Evolutionary conservation across 2,888 invertebrate species (phyloP), one percentile per base, ranked within the genome.

Genomic region (Drosophila rellima): DNA sequence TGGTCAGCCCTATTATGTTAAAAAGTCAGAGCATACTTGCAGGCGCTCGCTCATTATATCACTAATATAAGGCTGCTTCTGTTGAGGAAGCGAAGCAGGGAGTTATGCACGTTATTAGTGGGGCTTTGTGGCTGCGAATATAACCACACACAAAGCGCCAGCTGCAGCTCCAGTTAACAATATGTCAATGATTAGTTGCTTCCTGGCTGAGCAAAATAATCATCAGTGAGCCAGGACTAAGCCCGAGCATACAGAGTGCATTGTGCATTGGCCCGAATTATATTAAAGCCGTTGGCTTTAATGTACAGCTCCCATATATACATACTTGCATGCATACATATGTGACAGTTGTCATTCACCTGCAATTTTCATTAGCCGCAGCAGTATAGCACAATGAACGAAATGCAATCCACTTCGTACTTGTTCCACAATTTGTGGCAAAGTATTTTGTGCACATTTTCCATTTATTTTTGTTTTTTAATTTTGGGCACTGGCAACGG

Each of bases 301-400:
- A 67, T 56, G n/a, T 18, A 0, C 29, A 44, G 26, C 0, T 26
- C 1, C 7, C 51, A 39, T 39, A n/a, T 23, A n/a, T 5, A 45
- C 13, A 13, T 13, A n/a, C n/a, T n/a, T n/a, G n/a, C n/a, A 2
- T 47, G 40, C 60, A 18, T 59, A 72, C 60, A 23, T 55, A 72
- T 72, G 55, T 47, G 57, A 60, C 50, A 51, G 45, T 51, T 74
- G 61, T 59, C 67, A 42, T 59, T 66, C 66, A 59, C 35, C 69
- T 72, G 80, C 83, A 76, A 80, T 84, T 82, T 79, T 82, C 80
- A 85, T 87, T 87, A 84, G 72, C 55, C 50, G 11, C 17, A 20
- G 13, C 70, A 63, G 59, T n/a, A n/a, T 39, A 71, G 63, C 60
- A 83, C 82, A 85, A 87, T 85, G 84, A 85, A 55, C 72, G 37